Evolutionary conservation across 2,113 vertebrate species (phyloP), one percentile per base, ranked within the genome.

Genomic region (Dascyllus trimaculatus): DNA sequence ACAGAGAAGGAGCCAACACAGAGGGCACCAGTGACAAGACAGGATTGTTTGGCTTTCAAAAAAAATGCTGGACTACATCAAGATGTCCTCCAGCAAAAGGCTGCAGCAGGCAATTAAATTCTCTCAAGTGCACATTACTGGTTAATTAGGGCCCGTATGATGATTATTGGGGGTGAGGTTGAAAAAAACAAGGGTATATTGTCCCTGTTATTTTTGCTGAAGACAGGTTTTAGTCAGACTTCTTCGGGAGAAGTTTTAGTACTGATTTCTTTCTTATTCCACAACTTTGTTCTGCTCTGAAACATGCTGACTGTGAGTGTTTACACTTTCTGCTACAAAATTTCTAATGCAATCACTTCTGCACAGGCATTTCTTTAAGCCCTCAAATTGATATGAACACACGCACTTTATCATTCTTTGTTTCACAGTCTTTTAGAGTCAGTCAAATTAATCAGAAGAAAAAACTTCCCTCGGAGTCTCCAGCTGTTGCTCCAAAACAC

Each of bases 401-500:
- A 48, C 7, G 58, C 18, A 56, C 38, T 57, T 54, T 54, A 25
- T 14, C 52, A 24, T 45, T 40, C 32, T 38, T 15, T 38, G 13
- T 52, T 18, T 35, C 10, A 59, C 32, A 29, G 13, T 43, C 40
- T 52, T 60, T 19, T 29, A 59, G 18, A 22, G 26, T 9, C 22
- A 43, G 45, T 68, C 54, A 68, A 60, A 52, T 17, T 43, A 11
- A 26, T 2, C 24, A 26, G 8, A 51, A 40, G 13, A 43, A 43
- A 48, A 35, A 35, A 19, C 3, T n/a, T 72, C 18, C 29, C 21
- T 61, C n/a, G 18, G 24, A 72, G 46, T 72, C 46, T 51, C 22
- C 35, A 61, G 22, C 51, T 26, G 4, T 61, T 72, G 32, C 58
- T 72, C 22, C 48, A 4, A 72, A 62, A 54, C 22, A 32, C 22